Base-by-base conservation (phyloP, 53 echinoderm and acorn worm species). In the Patiria pectinifera region DNA sequence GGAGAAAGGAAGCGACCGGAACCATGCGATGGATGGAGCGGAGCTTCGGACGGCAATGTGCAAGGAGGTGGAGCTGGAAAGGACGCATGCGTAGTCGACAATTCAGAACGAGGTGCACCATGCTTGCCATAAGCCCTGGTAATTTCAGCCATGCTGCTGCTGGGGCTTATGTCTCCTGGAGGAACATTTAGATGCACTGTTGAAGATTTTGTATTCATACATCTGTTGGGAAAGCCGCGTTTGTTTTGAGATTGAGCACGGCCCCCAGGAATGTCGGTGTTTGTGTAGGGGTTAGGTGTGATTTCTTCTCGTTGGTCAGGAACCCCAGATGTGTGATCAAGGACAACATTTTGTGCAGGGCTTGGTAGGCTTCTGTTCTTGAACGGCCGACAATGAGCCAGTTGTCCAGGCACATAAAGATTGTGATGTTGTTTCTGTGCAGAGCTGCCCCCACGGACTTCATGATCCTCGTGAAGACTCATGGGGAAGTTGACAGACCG, bases 81-180 rank as follows among this genome's bases (percentile, higher is more conserved):
- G 94, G 91, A 0, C 86, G 62, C 91, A 91, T 91, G 48, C 24
- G 58, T 11, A 94, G 82, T 24, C 70, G 78, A 26, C 91, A 76
- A 59, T 11, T 26, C 4, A 71, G 15, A 4, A 87, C 25, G 3
- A 80, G 22, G 45, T 93, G 71, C 69, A 87, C 81, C n/a, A 80
- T 16, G 46, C 81, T 87, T 15, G 83, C 88, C 88, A 88, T 85
- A 19, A 72, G 76, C 48, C 92, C 85, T 7, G 76, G 85, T 2
- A 83, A 49, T 23, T 21, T 59, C 12, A 78, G 84, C 61, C 83
- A 85, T 4, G 25, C 58, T 53, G 25, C 58, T 53, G 85, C 92
- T 48, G 77, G 84, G 26, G 59, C 22, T 44, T 13, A 25, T 2
- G 22, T 74, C 19, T 66, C 13, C 26, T 9, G 1, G 35, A 75